Conservation (phyloP, 2,888 invertebrate species). For the Hofmannophila pseudospretella region DNA sequence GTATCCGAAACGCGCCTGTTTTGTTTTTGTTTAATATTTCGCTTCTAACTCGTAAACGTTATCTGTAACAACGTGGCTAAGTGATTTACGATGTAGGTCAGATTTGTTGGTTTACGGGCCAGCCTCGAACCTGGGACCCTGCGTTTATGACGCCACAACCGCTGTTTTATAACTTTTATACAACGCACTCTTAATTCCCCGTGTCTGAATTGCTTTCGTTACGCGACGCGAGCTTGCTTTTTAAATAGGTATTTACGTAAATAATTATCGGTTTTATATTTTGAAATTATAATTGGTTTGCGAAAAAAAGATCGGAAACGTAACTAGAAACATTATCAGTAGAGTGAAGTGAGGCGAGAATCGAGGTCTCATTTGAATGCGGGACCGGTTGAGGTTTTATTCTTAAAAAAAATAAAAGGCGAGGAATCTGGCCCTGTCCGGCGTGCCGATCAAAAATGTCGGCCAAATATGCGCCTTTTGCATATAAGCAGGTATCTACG, state of each 20-base stretch:
- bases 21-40: conserved; percentile 39
- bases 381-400: conserved; percentile 47
- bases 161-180: conserved; percentile 62
- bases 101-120: conserved; percentile 71
- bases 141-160: conserved; percentile 54
- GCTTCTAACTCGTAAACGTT: conserved; percentile 61
- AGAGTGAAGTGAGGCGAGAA: conserved; percentile 35
- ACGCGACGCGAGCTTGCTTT: conserved; percentile 22
- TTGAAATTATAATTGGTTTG: no score
- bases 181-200: conserved; percentile 33
- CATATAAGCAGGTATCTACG: conserved; percentile 4
- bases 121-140: conserved; percentile 61
- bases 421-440: conserved; percentile 31
- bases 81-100: conserved; percentile 75
- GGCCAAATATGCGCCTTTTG: conserved; percentile 30
- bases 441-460: conserved; percentile 38
- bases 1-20: conserved; percentile 11
- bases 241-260: background rate
- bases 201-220: conserved; percentile 33
- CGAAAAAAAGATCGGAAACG: background rate
- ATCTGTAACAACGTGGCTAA: conserved; percentile 72
- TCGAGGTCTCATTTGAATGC: conserved; percentile 54
- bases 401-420: conserved; percentile 31
- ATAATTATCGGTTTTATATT: no score
- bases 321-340: conserved; percentile 4